Evolutionary conservation across 2,888 invertebrate species (phyloP).

Genomic region (Coremacera marginata): DNA sequence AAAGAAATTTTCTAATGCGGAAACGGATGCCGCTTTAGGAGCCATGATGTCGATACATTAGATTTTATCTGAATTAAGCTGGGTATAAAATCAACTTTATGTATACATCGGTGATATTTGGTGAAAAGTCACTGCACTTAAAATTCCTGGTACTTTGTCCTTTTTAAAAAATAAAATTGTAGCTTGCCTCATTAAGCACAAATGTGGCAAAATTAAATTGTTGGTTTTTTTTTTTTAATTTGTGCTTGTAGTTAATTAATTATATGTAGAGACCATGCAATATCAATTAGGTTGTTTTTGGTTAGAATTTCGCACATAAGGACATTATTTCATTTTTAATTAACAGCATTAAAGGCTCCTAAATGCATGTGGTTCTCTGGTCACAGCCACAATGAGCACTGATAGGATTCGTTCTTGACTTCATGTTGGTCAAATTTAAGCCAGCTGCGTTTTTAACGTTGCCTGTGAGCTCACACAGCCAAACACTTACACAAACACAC

Average conservation of each 20-base stretch:
- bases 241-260: no score
- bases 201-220: no score
- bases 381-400: neutral
- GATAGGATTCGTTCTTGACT: neutral
- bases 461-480: neutral
- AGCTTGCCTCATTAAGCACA: neutral
- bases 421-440: neutral
- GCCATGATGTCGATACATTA: neutral
- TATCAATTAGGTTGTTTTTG: conserved; percentile 14
- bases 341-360: conserved; percentile 28
- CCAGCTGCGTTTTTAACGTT: neutral
- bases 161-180: neutral
- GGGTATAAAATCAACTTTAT: no score
- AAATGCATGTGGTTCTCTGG: conserved; percentile 15
- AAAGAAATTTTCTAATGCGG: neutral
- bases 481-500: neutral
- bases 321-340: conserved; percentile 38
- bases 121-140: no score
- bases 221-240: no score
- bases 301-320: conserved; percentile 11
- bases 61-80: no score
- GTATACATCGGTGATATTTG: no score
- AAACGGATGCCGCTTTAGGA: neutral
- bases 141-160: no score
- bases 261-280: neutral